phyloP scores from a whole-genome alignment of 2,113 vertebrate species.

The Cranoglanis bouderius region DNA sequence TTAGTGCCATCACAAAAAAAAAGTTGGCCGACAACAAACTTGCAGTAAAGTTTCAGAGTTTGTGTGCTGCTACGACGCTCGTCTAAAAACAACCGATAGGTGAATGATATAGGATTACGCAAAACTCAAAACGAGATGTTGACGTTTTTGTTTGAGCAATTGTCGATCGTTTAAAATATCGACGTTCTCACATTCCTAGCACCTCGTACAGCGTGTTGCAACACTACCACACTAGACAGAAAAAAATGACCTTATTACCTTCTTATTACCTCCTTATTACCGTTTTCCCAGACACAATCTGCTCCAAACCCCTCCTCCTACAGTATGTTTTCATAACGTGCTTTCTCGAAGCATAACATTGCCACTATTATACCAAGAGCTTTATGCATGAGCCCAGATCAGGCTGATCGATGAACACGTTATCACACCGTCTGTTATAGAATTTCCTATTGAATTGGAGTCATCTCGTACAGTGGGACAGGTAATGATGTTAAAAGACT shows the following conservation, averaged over 20 bases:
- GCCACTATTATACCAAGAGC: not conserved
- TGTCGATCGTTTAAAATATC: not conserved
- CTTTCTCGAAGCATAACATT: not conserved
- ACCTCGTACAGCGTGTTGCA: too few species aligned
- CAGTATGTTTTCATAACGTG: not conserved
- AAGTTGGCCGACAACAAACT: not conserved
- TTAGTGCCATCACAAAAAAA: not conserved
- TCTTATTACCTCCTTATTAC: too few species aligned
- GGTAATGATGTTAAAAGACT: not conserved
- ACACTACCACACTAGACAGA: not conserved
- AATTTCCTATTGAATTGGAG: not conserved
- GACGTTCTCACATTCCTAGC: not conserved
- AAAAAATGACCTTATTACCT: not conserved
- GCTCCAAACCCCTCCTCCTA: not conserved
- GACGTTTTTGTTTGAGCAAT: not conserved
- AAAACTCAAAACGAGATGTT: not conserved
- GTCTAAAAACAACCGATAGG: not conserved
- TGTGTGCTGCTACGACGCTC: too few species aligned
- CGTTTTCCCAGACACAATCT: not conserved
- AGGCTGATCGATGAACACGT: not conserved
- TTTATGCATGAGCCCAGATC: not conserved
- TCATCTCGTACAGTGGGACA: not conserved
- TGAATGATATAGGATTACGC: not conserved
- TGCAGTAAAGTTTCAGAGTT: not conserved
- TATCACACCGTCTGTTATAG: not conserved